A percentile compares a stretch with the other conserved stretches of the same genome.
Conservation (phyloP, 2,888 invertebrate genomes). For the Sturmia bella region DNA sequence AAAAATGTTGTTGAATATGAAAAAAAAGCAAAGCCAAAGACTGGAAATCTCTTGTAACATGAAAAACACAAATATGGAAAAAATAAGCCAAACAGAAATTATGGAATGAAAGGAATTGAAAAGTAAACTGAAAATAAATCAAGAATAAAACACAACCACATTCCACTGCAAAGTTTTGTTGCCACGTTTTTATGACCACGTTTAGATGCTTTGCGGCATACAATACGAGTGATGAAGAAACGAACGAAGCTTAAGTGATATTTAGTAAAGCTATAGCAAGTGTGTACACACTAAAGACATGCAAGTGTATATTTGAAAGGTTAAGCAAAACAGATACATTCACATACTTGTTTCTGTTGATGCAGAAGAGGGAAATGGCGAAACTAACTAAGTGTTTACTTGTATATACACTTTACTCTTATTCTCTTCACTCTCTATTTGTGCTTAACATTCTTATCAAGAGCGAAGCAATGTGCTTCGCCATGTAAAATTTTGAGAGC, state of each 20-base stretch:
- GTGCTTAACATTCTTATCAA: no score
- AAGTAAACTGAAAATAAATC: constrained; percentile 14
- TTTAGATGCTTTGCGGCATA: not conserved
- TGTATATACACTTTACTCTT: no score
- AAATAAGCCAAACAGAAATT: constrained; percentile 21
- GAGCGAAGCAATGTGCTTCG: no score
- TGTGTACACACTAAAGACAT: no score
- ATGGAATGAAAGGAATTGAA: constrained; percentile 33
- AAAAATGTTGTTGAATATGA: not conserved
- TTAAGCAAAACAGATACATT: no score
- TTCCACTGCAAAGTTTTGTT: constrained; percentile 32
- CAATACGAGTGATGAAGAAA: not conserved
- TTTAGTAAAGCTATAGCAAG: constrained; percentile 41
- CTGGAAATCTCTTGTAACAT: constrained; percentile 40
- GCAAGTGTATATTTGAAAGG: no score
- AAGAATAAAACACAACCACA: constrained; percentile 39
- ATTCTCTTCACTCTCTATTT: no score
- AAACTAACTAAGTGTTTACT: no score
- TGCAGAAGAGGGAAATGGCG: no score
- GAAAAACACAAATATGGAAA: constrained; percentile 20
- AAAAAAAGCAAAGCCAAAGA: constrained; percentile 9
- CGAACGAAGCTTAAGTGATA: constrained; percentile 13
- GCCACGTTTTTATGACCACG: not conserved
- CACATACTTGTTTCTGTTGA: no score
- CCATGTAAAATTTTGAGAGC: no score